A percentile compares a stretch with the other conserved stretches of the same genome.
These are phyloP conservation scores for Coracias cyanogaster DNA, from an alignment of 2,797 vertebrate species.

Conservation along the genomic window DNA sequence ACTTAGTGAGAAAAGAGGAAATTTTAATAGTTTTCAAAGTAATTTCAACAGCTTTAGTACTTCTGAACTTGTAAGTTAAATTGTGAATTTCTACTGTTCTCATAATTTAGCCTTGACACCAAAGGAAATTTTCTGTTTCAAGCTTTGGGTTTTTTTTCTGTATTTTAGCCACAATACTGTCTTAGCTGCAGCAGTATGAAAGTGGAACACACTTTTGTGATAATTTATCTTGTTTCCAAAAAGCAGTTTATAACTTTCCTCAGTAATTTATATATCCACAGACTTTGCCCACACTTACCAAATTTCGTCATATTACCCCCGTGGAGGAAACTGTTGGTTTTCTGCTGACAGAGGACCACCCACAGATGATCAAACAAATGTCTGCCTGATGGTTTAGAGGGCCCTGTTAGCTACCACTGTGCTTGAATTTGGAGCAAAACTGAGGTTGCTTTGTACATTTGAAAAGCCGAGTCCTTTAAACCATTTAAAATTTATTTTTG, in stretches of 20 bases:
- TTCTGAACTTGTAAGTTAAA: not conserved
- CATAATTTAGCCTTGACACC: not conserved
- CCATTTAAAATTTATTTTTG: not conserved
- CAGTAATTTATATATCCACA: not conserved
- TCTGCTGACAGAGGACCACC: not conserved
- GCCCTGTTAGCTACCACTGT: not conserved
- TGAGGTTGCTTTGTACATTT: not conserved
- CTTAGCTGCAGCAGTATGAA: not conserved
- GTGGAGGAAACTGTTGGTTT: not conserved
- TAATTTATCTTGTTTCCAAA: not conserved
- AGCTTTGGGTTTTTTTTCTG: not conserved
- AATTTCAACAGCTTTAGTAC: not conserved
- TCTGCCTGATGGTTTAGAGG: not conserved
- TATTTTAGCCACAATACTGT: not conserved
- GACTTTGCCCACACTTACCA: not conserved
- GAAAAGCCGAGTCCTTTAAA: not conserved
- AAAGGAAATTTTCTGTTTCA: not conserved
- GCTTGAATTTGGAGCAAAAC: not conserved
- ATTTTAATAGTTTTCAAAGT: not conserved
- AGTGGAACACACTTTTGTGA: not conserved
- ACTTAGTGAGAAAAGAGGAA: not conserved
- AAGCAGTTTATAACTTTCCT: not conserved
- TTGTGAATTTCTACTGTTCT: not conserved
- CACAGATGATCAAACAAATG: not conserved
- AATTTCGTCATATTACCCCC: not conserved